Percentiles rank a stretch among this genome's conserved stretches.
Conservation (phyloP, 2,888 invertebrate genomes). For the Cephonodes hylas region DNA sequence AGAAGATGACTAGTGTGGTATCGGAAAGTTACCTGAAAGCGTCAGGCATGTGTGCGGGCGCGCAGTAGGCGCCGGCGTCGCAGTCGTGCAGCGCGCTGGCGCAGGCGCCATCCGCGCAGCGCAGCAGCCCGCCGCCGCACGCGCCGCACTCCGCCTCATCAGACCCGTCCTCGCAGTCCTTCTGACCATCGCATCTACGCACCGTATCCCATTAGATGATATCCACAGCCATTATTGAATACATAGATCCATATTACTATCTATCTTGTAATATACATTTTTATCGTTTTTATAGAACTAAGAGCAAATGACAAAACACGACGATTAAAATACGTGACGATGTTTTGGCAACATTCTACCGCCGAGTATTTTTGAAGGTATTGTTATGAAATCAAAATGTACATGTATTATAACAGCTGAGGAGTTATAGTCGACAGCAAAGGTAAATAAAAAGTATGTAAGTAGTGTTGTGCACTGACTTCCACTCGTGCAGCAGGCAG, state of each 20-base stretch:
- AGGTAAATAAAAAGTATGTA: too few species aligned
- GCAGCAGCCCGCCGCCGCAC: constrained; percentile 84
- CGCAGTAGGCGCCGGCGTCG: constrained; percentile 76
- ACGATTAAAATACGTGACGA: too few species aligned
- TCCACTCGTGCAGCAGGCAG: constrained; percentile 64
- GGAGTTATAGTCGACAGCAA: too few species aligned
- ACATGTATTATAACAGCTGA: too few species aligned
- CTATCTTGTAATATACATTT: too few species aligned
- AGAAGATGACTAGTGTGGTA: too few species aligned
- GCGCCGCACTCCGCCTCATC: constrained; percentile 84
- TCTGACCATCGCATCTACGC: constrained; percentile 87
- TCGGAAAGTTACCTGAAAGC: constrained; percentile 61
- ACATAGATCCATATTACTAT: too few species aligned
- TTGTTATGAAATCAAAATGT: too few species aligned
- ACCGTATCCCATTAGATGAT: not conserved
- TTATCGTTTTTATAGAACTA: too few species aligned
- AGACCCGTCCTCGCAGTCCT: constrained; percentile 91
- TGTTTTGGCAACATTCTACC: not conserved
- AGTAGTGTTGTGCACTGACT: constrained; percentile 40
- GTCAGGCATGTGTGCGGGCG: constrained; percentile 59
- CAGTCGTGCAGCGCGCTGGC: constrained; percentile 85
- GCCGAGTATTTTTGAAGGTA: too few species aligned
- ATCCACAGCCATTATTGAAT: too few species aligned
- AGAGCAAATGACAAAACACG: too few species aligned
- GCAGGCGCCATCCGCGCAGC: constrained; percentile 82